Conservation (phyloP, 2,888 invertebrate species). For the Dryadula phaetusa region DNA sequence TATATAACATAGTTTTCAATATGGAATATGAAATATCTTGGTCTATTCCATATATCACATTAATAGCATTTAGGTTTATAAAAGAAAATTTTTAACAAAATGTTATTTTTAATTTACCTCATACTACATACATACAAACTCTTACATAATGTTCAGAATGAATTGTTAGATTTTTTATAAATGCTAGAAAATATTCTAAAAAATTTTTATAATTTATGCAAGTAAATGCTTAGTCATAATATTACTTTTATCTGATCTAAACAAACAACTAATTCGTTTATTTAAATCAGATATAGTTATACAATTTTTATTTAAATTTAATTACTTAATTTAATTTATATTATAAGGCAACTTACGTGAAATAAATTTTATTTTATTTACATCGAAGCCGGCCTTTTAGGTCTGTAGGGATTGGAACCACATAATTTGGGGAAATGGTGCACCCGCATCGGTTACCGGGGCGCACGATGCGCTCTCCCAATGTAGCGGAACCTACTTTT, state of each 20-base stretch:
- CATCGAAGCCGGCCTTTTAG: constrained; percentile 57
- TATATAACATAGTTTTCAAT: not conserved
- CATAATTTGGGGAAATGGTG: constrained; percentile 67
- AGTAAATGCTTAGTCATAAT: not conserved
- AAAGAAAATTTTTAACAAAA: not conserved
- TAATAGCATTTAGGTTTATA: not conserved
- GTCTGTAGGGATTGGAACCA: constrained; percentile 67
- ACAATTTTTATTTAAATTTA: not conserved
- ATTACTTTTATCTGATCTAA: no score
- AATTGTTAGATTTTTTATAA: no score
- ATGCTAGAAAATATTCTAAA: not conserved
- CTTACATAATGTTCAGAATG: no score
- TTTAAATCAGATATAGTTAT: no score
- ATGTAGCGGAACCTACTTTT: not conserved
- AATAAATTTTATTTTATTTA: not conserved
- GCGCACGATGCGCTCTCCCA: constrained; percentile 36
- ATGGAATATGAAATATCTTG: not conserved
- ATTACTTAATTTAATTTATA: not conserved
- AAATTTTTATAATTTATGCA: not conserved
- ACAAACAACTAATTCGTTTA: not conserved
- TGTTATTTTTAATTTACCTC: not conserved
- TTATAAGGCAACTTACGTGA: not conserved
- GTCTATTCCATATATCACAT: not conserved
- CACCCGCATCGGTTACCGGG: constrained; percentile 58
- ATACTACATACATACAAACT: not conserved